These are phyloP conservation scores for Protophormia terraenovae DNA, from an alignment of 2,888 invertebrate genomes.

Conservation along the genomic window DNA sequence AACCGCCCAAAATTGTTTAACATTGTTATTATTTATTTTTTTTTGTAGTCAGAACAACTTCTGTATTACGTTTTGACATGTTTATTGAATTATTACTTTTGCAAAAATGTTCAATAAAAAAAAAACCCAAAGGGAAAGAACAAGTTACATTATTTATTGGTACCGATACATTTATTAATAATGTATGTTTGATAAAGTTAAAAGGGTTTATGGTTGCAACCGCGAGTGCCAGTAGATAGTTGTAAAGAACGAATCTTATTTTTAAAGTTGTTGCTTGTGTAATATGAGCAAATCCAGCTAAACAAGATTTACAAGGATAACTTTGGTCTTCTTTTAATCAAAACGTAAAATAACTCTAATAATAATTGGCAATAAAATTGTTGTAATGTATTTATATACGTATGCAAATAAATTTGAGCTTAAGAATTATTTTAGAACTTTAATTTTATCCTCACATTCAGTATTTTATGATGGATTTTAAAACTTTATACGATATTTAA, in stretches of 20 bases:
- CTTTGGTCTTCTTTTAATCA: not conserved
- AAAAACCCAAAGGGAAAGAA: constrained; percentile 23
- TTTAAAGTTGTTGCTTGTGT: not conserved
- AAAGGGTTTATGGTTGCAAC: constrained; percentile 12
- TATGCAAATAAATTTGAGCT: not conserved
- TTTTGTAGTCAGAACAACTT: constrained; percentile 31
- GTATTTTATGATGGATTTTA: too few species aligned
- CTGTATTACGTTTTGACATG: constrained; percentile 63
- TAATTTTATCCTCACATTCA: too few species aligned
- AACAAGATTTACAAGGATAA: not conserved
- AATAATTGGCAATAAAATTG: not conserved
- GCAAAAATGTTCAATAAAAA: constrained; percentile 23
- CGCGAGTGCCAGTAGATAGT: not conserved
- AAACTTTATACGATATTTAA: too few species aligned
- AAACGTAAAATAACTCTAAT: not conserved
- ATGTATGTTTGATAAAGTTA: constrained; percentile 34
- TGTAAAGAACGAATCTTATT: not conserved
- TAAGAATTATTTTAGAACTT: not conserved
- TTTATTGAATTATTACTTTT: constrained; percentile 66
- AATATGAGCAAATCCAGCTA: not conserved
- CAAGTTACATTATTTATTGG: constrained; percentile 59
- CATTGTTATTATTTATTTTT: not conserved
- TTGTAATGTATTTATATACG: not conserved
- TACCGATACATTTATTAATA: constrained; percentile 27
- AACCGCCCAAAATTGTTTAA: not conserved